Base-by-base conservation (phyloP, 2,888 invertebrate genomes). In the Platynereis dumerilii region DNA sequence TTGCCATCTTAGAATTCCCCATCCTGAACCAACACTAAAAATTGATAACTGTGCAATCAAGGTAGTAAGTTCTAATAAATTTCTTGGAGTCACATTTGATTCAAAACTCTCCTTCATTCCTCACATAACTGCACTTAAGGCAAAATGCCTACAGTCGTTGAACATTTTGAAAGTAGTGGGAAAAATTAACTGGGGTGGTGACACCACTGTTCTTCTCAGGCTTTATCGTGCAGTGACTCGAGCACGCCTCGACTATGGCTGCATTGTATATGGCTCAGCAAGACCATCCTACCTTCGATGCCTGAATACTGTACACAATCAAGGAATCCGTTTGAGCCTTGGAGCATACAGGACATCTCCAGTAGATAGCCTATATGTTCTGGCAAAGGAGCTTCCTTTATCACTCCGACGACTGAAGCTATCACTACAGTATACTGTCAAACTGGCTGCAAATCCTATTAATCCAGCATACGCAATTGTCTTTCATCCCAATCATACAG, bases 51-150 rank as follows among this genome's bases (percentile, higher is more conserved):
- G 34, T 34, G 7, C 5, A 34, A 59, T 68, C 15, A 54, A 64
- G 20, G 64, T 67, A 2, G 67, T 68, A 1, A 26, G 45, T 1
- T 27, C 68, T 39, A 39, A 53, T 2, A 71, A 68, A 59, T 68
- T 66, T 57, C 44, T 66, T 1, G 71, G 71, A 0, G 24, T 67
- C 17, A 55, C 65, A n/a, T 69, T 71, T 65, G 71, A 71, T 44
- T 59, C 44, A 7, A 69, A 65, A 45, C 58, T 69, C 2, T 57
- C 60, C 24, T 68, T 66, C 60, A 60, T 61, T 22, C 65, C 66
- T 1, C 68, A 69, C 24, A 66, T 69, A 12, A 60, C 64, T 39
- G 39, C 56, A 42, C 34, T 69, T 0, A 61, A 55, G 15, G 34
- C 39, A 29, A 69, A 65, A 59, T 71, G 69, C 39, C 55, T 52